Base-by-base conservation (phyloP, 2,888 invertebrate species). In the Galerucella calmariensis region DNA sequence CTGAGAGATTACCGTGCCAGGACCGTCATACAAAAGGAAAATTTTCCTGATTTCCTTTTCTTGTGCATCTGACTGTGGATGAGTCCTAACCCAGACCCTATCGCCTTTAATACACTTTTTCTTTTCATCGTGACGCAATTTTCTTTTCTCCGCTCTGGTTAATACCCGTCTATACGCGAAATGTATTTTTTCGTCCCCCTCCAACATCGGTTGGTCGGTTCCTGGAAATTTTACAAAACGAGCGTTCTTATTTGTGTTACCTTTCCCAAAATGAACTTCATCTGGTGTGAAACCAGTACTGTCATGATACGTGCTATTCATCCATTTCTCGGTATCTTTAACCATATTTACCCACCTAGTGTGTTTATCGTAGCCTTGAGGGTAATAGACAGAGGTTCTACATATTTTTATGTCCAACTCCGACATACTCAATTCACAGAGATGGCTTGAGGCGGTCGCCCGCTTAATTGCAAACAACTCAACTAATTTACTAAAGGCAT, bases 401-500 rank as follows among this genome's bases (percentile, higher is more conserved):
- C 46, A 16, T 14, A 41, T 20, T 67, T 70, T 24, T 27, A 66
- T 63, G 9, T 59, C 67, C 12, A 62, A n/a, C 10, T 61, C 16
- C 16, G 10, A 12, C n/a, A 66, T 48, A 20, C 16, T 53, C 8
- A n/a, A 27, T 4, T 8, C 11, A 67, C 72, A 72, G n/a, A 35
- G 9, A 10, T 48, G 5, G 20, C 67, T 67, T 2, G 72, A 67
- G 6, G 72, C 61, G 3, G 67, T 73, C 1, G 69, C 69, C 12
- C 48, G 59, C 51, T 56, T 59, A 9, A 73, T 61, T 14, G 73
- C 58, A 27, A 46, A 73, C 12, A 73, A 35, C 6, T 8, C 1
- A 1, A 72, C 66, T 66, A 70, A 73, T 51, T 75, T 73, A 51
- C 70, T 73, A n/a, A 73, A 73, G 12, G 61, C 70, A 46, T 75